phyloP scores from a whole-genome alignment of 92 coral and sea anemone genomes.

The Chrysogorgia sp. region DNA sequence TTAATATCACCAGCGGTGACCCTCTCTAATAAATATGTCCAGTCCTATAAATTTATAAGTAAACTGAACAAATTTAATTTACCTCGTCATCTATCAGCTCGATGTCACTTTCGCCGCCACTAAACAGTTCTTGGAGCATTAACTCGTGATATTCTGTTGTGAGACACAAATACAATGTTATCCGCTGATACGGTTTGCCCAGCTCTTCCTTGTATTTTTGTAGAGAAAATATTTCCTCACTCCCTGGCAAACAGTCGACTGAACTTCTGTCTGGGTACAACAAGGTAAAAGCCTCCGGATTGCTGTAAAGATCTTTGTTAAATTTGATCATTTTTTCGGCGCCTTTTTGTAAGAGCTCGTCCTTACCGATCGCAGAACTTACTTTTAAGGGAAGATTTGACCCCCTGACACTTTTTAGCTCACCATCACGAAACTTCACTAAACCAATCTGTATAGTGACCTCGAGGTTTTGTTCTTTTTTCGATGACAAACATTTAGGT shows the following conservation, averaged over 20 bases:
- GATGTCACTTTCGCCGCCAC: too few species aligned
- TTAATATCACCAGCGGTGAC: too few species aligned
- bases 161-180: slow-evolving; percentile 3
- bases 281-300: slow-evolving; percentile 35
- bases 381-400: slow-evolving; percentile 61
- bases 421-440: slow-evolving; percentile 42
- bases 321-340: slow-evolving; percentile 62
- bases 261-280: slow-evolving; percentile 59
- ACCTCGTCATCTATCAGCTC: not conserved
- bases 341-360: slow-evolving; percentile 53
- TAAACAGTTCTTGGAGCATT: not conserved
- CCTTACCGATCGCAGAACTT: slow-evolving; percentile 32
- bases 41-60: too few species aligned
- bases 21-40: too few species aligned
- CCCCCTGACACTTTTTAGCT: slow-evolving; percentile 51
- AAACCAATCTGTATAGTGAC: slow-evolving; percentile 60
- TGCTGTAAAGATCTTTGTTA: slow-evolving; percentile 47
- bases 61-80: too few species aligned
- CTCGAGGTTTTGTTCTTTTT: slow-evolving; percentile 33
- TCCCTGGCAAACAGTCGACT: slow-evolving; percentile 38
- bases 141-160: not conserved
- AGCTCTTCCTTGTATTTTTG: slow-evolving; percentile 19
- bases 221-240: slow-evolving; percentile 1
- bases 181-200: slow-evolving; percentile 1
- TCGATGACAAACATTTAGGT: slow-evolving; percentile 10